These are phyloP conservation scores for Denticeps clupeoides DNA, from an alignment of 2,797 vertebrate species.

Conservation along the genomic window DNA sequence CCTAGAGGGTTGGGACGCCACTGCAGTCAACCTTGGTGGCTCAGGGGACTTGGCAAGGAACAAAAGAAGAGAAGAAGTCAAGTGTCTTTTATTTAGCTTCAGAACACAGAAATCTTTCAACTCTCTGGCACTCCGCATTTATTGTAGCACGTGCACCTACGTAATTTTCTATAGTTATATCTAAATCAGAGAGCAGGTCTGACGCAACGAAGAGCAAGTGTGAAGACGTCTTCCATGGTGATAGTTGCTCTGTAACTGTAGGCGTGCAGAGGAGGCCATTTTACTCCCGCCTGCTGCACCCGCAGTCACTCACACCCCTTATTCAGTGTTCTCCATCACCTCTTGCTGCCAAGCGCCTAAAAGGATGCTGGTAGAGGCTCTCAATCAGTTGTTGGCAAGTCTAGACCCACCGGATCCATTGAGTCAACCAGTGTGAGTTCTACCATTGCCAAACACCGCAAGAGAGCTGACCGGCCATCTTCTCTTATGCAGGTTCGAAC, in stretches of 20 bases:
- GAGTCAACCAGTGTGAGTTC: constrained; percentile 99
- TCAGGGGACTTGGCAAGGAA: not conserved
- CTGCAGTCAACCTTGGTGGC: not conserved
- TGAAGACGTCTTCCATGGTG: not conserved
- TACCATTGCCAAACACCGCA: constrained; percentile 99
- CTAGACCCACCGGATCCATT: constrained; percentile 99
- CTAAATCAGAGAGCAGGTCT: not conserved
- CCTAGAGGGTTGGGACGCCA: not conserved
- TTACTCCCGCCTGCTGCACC: constrained; percentile 62
- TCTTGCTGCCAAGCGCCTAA: not conserved
- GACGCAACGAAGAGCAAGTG: no score
- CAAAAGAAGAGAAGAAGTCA: not conserved
- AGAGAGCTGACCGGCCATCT: constrained; percentile 44
- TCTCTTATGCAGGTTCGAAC: no score
- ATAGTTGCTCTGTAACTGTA: constrained; percentile 58
- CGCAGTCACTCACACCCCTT: constrained; percentile 63
- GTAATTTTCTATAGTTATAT: no score
- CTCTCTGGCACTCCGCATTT: not conserved
- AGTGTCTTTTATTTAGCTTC: no score
- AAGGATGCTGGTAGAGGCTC: constrained; percentile 35
- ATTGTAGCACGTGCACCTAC: not conserved
- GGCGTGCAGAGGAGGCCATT: constrained; percentile 60
- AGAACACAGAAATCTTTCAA: not conserved
- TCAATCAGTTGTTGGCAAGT: constrained; percentile 96
- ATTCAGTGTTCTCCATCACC: not conserved